Evolutionary conservation across 1,140 invertebrate species (phyloP), one percentile per base, ranked within the genome.

Genomic region (Periplaneta americana): DNA sequence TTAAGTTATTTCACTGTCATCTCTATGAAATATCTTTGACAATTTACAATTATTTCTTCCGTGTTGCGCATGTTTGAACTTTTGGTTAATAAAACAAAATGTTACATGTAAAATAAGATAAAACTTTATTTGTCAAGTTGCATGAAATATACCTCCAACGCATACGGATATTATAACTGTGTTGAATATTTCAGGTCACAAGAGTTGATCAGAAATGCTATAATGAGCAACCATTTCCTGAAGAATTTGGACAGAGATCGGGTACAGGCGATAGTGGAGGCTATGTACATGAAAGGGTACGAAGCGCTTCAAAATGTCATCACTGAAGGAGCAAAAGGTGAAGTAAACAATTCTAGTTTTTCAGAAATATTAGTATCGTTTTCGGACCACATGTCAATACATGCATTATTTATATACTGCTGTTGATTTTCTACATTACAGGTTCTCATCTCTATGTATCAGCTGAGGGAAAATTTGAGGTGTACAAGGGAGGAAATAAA

Each of bases 401-500:
- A 75, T 57, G n/a, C 33, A n/a, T 75, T 18, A 22, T 28, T 31
- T 31, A 11, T 22, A 32, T 22, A 18, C 28, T 8, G n/a, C 74
- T 75, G n/a, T 1, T 31, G 11, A 22, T 34, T 57, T n/a, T n/a
- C n/a, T n/a, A n/a, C n/a, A 57, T 82, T 82, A 78, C 82, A 90
- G 91, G 94, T 31, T 93, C 92, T 48, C 94, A 96, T 86, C 89
- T 96, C 32, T 97, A 93, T 84, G 94, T 97, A 1, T 95, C 95
- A 0, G 94, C 93, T 9, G 93, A 95, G 82, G 97, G 97, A 18
- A 92, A 94, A 84, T 95, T 97, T 84, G 95, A 98, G 87, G 95
- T 97, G 2, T 92, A 96, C 33, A 97, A 97, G 85, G 92, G 93
- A 83, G 92, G 93, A 37, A 92, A 94, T 83, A 87, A 90, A 34